A percentile compares a stretch with the other conserved stretches of the same genome.
These are phyloP conservation scores for Hippocampus comes DNA, from an alignment of 2,113 vertebrate genomes.

Conservation along the genomic window DNA sequence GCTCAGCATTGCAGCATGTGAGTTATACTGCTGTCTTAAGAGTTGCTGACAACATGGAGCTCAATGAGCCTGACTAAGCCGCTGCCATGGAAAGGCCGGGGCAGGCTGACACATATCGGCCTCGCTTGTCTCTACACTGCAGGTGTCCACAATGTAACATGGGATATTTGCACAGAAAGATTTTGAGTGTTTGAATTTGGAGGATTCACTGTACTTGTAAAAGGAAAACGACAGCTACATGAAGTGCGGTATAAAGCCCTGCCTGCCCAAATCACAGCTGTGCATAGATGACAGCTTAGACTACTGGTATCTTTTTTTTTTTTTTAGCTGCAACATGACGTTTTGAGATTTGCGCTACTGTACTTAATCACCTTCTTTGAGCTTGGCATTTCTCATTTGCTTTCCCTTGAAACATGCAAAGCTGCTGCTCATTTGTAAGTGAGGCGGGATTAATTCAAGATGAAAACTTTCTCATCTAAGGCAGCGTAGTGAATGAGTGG, in stretches of 20 bases:
- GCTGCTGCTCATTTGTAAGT: conserved; percentile 14
- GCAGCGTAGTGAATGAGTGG: not conserved
- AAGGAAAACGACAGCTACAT: conserved; percentile 21
- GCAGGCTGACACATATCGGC: conserved; percentile 13
- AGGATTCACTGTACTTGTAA: no score
- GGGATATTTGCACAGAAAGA: no score
- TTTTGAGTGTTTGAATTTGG: conserved; percentile 11
- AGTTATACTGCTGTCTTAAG: conserved; percentile 33
- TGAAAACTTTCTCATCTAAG: conserved; percentile 36
- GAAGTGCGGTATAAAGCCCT: conserved; percentile 17
- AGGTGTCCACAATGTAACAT: no score
- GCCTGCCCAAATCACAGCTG: conserved; percentile 8
- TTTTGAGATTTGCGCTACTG: conserved; percentile 34
- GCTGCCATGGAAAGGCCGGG: conserved; percentile 42
- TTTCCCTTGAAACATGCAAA: conserved; percentile 32
- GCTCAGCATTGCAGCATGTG: conserved; percentile 22
- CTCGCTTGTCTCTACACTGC: no score
- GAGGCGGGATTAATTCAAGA: conserved; percentile 43
- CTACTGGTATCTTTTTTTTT: no score
- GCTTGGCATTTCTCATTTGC: conserved; percentile 32
- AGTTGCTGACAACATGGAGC: conserved; percentile 63
- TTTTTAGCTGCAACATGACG: conserved; percentile 2
- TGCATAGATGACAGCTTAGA: conserved; percentile 10
- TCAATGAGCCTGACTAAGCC: conserved; percentile 61
- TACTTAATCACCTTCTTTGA: conserved; percentile 39